Conservation (phyloP, 2,797 vertebrate species). For the Monodelphis domestica region DNA sequence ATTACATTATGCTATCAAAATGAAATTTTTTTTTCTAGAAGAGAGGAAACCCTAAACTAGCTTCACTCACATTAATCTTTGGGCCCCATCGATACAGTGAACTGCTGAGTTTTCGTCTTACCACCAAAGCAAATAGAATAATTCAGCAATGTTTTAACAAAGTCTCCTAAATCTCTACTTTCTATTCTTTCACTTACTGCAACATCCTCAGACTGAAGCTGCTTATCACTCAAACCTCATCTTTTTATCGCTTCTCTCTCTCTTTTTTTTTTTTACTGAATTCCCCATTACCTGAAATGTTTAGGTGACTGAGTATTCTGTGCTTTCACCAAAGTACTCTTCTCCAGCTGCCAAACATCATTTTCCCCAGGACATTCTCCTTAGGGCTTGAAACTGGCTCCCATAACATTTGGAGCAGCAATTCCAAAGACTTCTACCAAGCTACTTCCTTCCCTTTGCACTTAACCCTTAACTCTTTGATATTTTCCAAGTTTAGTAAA, state of each 20-base stretch:
- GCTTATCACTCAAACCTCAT: neutral
- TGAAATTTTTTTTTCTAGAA: neutral
- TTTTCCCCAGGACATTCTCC: neutral
- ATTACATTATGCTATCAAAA: neutral
- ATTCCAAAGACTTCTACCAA: neutral
- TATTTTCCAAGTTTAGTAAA: neutral
- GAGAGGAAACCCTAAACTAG: neutral
- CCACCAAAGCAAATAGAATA: neutral
- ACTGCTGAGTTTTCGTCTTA: neutral
- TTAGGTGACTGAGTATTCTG: neutral
- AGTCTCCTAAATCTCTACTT: neutral
- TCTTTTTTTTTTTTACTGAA: neutral
- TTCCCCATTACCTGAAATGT: neutral
- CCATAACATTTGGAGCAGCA: neutral
- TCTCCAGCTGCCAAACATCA: neutral
- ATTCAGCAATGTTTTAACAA: neutral
- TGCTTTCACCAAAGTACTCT: neutral
- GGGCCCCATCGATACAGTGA: neutral
- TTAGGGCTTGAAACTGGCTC: neutral
- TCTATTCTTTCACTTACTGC: neutral
- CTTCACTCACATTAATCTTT: neutral
- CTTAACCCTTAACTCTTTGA: neutral
- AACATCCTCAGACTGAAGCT: neutral
- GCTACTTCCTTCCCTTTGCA: neutral
- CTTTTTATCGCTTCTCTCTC: neutral